These are phyloP conservation scores for Gnathonemus longibarbis DNA, from an alignment of 2,113 vertebrate species.

Conservation along the genomic window DNA sequence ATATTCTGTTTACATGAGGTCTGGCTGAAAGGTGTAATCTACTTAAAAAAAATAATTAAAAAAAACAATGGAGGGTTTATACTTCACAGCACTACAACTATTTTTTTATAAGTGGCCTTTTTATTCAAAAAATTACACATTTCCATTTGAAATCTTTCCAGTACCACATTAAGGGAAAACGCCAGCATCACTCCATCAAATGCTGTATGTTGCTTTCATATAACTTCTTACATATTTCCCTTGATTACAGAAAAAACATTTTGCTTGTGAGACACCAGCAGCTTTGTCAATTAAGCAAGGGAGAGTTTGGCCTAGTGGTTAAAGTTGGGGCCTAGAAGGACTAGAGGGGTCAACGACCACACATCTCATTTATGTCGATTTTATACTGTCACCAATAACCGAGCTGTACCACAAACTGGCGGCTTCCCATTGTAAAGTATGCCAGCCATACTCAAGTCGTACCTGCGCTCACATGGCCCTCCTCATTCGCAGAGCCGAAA, in stretches of 20 bases:
- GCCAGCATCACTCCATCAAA: background rate
- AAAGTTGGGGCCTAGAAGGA: background rate
- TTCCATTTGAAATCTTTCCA: background rate
- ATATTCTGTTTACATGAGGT: background rate
- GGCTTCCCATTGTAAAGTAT: background rate
- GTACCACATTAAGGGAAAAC: background rate
- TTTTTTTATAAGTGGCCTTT: background rate
- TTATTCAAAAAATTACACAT: background rate
- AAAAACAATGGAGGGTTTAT: background rate
- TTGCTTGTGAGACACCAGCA: background rate
- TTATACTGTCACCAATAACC: background rate
- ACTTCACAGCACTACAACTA: background rate
- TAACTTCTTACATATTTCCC: background rate
- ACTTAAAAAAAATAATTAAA: background rate
- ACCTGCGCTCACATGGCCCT: background rate
- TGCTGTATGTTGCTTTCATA: background rate
- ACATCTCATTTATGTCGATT: background rate
- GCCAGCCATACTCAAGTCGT: background rate
- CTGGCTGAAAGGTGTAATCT: background rate
- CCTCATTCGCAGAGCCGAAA: background rate
- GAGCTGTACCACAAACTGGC: background rate
- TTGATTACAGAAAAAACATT: background rate
- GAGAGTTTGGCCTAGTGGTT: slow-evolving; percentile 18
- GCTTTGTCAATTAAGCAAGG: background rate
- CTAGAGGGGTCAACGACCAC: background rate